Evolutionary conservation across 1,140 invertebrate genomes (phyloP).

Genomic region (Dendrolimus punctatus): DNA sequence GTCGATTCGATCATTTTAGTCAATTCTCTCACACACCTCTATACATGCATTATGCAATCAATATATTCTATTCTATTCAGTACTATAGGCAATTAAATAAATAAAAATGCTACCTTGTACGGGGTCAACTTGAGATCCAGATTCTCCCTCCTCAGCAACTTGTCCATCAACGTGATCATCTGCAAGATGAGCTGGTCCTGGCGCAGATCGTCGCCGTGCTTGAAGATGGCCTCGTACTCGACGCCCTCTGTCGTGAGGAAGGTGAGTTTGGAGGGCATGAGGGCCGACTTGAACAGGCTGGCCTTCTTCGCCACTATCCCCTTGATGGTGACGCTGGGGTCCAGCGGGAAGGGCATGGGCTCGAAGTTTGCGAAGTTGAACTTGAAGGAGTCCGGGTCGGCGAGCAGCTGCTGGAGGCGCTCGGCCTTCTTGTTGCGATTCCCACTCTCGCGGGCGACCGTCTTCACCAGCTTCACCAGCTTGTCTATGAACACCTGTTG

Average conservation of each 20-base stretch:
- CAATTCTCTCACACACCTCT: too few species aligned
- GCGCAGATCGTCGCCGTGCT: conserved; percentile 98
- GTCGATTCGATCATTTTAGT: too few species aligned
- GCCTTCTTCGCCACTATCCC: conserved; percentile 93
- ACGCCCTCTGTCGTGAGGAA: conserved; percentile 86
- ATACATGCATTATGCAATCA: too few species aligned
- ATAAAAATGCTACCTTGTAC: conserved; percentile 77
- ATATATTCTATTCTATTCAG: too few species aligned
- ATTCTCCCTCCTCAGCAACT: conserved; percentile 93
- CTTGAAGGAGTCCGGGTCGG: conserved; percentile 86
- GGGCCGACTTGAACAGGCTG: conserved; percentile 95
- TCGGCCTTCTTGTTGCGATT: conserved; percentile 95
- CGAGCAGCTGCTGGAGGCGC: conserved; percentile 85
- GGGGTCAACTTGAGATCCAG: conserved; percentile 96
- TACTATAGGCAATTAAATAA: background rate
- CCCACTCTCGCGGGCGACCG: conserved; percentile 92
- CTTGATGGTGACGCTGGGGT: conserved; percentile 92
- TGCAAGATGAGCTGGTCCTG: conserved; percentile 98
- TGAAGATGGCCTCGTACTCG: conserved; percentile 98
- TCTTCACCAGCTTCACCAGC: conserved; percentile 91
- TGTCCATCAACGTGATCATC: conserved; percentile 99
- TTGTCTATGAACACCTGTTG: conserved; percentile 95
- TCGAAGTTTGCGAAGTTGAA: conserved; percentile 95
- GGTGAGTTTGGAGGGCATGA: conserved; percentile 97
- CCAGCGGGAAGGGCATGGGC: conserved; percentile 93